Evolutionary conservation across 1,140 invertebrate species (phyloP).

Genomic region (Drosophila trapezifrons): DNA sequence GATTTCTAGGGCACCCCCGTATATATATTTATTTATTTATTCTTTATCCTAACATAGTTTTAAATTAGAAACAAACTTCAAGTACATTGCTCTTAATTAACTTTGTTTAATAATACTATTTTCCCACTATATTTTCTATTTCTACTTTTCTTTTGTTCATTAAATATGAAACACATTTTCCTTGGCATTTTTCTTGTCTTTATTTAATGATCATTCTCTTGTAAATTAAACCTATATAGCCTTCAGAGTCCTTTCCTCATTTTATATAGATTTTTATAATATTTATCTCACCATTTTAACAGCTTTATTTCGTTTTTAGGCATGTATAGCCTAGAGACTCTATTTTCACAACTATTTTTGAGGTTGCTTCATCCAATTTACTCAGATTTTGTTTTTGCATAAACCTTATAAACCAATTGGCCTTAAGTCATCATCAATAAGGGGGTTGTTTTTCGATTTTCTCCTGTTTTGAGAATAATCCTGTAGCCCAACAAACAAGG

Average conservation of each 20-base stretch:
- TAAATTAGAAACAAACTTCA: no score
- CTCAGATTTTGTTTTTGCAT: neutral
- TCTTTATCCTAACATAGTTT: no score
- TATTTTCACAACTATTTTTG: no score
- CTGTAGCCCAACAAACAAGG: constrained; percentile 12
- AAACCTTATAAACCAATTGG: constrained; percentile 32
- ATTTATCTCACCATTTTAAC: neutral
- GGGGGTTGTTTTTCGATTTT: constrained; percentile 6
- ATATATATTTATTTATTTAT: no score
- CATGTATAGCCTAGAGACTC: neutral
- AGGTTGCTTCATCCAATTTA: neutral
- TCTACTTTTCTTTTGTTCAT: no score
- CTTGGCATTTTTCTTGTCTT: neutral
- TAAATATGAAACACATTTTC: neutral
- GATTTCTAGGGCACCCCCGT: no score
- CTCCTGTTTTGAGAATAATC: constrained; percentile 15
- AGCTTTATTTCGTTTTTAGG: neutral
- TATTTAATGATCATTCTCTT: neutral
- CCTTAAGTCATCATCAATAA: constrained; percentile 11
- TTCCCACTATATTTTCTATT: neutral
- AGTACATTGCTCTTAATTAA: neutral
- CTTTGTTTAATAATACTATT: neutral
- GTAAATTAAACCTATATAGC: neutral
- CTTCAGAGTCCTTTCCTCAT: neutral
- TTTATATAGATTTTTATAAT: neutral